Percentiles rank a stretch among this genome's conserved stretches.
Evolutionary conservation across 2,797 vertebrate species (phyloP).

Genomic region (Steatocranus sp.): DNA sequence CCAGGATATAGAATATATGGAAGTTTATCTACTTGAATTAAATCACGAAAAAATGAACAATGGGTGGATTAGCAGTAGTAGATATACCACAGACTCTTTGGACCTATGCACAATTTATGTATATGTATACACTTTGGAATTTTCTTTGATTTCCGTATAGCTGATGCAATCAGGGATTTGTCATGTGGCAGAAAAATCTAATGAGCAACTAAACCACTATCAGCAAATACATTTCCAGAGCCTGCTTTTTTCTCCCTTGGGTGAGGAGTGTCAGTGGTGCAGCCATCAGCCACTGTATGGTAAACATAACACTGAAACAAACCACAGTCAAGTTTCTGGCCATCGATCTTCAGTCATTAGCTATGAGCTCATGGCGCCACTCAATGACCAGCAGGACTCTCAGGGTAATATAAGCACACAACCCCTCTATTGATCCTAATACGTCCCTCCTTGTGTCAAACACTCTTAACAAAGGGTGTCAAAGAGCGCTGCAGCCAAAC

Average conservation of each 20-base stretch:
- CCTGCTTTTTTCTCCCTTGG: constrained; percentile 35
- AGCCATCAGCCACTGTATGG: constrained; percentile 58
- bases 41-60: not conserved
- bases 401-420: constrained; percentile 65
- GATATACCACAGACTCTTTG: not conserved
- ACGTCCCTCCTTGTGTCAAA: constrained; percentile 64
- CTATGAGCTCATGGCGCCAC: constrained; percentile 76
- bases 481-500: constrained; percentile 4
- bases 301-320: constrained; percentile 72
- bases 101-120: not conserved
- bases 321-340: constrained; percentile 72
- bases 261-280: constrained; percentile 51
- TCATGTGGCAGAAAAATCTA: constrained; percentile 41
- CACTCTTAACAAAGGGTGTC: constrained; percentile 54
- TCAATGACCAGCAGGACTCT: constrained; percentile 66
- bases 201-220: constrained; percentile 39
- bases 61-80: not conserved
- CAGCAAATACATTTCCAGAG: constrained; percentile 39
- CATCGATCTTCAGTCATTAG: constrained; percentile 81
- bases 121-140: not conserved
- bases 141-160: not conserved
- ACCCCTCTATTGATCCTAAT: constrained; percentile 64
- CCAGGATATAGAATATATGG: not conserved
- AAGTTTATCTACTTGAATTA: not conserved
- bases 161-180: constrained; percentile 20